Percentiles rank a stretch among this genome's conserved stretches.
These are phyloP conservation scores for Schizopygopsis malacanthus DNA, from an alignment of 2,797 vertebrate genomes.

Conservation along the genomic window DNA sequence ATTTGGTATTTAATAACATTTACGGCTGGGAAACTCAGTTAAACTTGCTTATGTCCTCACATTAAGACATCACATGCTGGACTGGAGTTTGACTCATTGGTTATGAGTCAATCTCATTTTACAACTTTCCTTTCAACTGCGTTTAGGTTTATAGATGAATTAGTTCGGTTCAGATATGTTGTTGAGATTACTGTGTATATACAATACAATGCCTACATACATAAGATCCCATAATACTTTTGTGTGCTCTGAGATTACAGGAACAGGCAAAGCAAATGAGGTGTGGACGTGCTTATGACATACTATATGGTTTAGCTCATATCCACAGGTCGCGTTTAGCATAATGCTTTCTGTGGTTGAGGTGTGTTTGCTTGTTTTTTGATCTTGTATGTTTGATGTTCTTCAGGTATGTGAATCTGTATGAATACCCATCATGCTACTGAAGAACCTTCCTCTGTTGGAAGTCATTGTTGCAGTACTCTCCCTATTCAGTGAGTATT, in stretches of 20 bases:
- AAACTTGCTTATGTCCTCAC: neutral
- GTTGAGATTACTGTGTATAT: neutral
- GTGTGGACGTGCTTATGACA: constrained; percentile 14
- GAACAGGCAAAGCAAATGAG: neutral
- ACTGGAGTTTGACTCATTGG: constrained; percentile 4
- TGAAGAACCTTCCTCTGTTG: constrained; percentile 62
- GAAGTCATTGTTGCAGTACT: constrained; percentile 63
- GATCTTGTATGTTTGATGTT: constrained; percentile 64
- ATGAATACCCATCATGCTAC: constrained; percentile 78
- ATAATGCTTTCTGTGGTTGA: constrained; percentile 1
- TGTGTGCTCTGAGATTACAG: constrained; percentile 24
- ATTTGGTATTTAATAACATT: neutral
- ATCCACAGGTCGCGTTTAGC: neutral
- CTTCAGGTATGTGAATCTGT: constrained; percentile 72
- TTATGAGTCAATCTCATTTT: neutral
- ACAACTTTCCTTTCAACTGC: neutral
- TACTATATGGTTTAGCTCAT: neutral
- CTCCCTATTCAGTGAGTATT: constrained; percentile 74
- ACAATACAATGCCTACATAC: neutral
- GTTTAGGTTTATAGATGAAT: neutral
- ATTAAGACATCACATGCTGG: neutral
- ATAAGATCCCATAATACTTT: neutral
- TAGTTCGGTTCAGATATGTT: neutral
- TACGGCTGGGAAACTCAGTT: neutral
- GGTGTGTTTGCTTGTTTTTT: constrained; percentile 22